Base-by-base conservation (phyloP, 2,113 vertebrate species). In the Acinonyx jubatus region DNA sequence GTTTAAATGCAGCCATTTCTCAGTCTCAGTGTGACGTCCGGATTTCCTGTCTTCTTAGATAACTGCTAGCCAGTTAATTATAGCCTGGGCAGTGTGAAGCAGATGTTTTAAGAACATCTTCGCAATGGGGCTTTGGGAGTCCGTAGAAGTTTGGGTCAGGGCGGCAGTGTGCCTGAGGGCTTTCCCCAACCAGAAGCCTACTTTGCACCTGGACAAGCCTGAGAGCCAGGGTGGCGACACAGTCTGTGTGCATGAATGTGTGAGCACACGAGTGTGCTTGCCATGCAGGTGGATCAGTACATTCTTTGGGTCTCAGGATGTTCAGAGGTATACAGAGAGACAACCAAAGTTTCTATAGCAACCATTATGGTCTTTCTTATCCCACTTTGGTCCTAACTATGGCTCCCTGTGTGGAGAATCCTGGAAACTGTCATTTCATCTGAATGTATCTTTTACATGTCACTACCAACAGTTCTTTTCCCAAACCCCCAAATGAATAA, bases 21-120 rank as follows among this genome's bases (percentile, higher is more conserved):
- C 36, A 45, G 38, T 71, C 81, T 81, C 52, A 73, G 11, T 15
- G 13, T 95, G 78, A 69, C 73, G 68, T 86, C 66, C 48, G 79
- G 86, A 89, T 96, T 95, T 96, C 36, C 63, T 86, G 29, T 78
- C 52, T 79, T 36, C 61, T 45, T 52, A 19, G 57, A 82, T 89
- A 85, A 78, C 79, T 92, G 36, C 13, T 36, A 76, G 18, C 27
- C 41, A 65, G 33, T 82, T 96, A 85, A 93, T 95, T 89, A 88
- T 74, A 96, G 38, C 31, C 38, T 83, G 13, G 10, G 4, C n/a
- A 13, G 29, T 61, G 18, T n/a, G 48, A 88, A 88, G 85, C 84
- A 93, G 85, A 82, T 91, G 23, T 36, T 94, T 95, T 86, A 36
- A 84, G 63, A 69, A 57, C 4, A 80, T 88, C 50, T 87, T 93